Conservation (phyloP, 2,888 invertebrate genomes). For the Neria commutata region DNA sequence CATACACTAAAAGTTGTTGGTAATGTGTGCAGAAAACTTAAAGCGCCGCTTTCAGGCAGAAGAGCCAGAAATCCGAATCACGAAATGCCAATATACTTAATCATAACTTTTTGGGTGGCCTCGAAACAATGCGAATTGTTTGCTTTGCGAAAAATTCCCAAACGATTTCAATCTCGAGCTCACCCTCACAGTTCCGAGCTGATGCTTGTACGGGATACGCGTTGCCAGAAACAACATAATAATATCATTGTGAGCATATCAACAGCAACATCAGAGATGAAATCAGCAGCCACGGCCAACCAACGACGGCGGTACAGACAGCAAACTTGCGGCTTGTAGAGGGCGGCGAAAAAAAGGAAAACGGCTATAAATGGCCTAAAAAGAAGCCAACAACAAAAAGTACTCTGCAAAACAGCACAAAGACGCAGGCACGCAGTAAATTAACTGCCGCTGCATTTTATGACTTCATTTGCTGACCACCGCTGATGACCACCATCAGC, state of each 20-base stretch:
- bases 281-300: background rate
- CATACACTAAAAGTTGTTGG: too few species aligned
- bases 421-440: background rate
- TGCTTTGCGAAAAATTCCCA: background rate
- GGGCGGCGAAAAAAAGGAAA: too few species aligned
- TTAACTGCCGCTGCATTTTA: constrained; percentile 41
- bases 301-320: background rate
- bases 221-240: constrained; percentile 4
- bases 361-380: background rate
- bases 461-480: constrained; percentile 52
- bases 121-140: constrained; percentile 21
- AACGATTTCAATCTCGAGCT: constrained; percentile 21
- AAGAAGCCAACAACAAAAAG: background rate
- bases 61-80: too few species aligned
- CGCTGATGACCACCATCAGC: constrained; percentile 36
- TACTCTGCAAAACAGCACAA: background rate
- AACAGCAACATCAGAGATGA: constrained; percentile 7
- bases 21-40: background rate
- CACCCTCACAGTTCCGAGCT: too few species aligned
- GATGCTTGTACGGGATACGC: background rate
- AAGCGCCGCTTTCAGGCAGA: background rate
- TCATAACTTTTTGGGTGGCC: constrained; percentile 59
- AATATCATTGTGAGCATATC: constrained; percentile 20
- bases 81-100: constrained; percentile 39
- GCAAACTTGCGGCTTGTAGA: background rate